Base-by-base conservation (phyloP, 2,113 vertebrate species). In the Cynopterus brachyotis region DNA sequence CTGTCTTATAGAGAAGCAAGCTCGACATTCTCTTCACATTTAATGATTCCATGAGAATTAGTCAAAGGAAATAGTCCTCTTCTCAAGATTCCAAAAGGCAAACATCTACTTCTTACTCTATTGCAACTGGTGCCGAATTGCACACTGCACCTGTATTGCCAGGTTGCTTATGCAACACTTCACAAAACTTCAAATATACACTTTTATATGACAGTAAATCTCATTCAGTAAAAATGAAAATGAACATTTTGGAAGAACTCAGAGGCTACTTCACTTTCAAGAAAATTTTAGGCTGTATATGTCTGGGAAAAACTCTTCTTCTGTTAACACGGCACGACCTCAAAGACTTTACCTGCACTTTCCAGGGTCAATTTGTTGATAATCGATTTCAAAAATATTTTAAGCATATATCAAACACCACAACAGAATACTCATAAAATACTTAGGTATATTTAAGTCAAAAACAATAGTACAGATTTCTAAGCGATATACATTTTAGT, bases 21-120 rank as follows among this genome's bases (percentile, higher is more conserved):
- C 15, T 94, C 67, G 85, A 86, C 55, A 45, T 75, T 88, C 67
- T 86, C 66, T 78, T 60, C 79, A 80, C 50, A 72, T 83, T 83
- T 94, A 94, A 78, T 76, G 70, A 93, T 84, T 87, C 86, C 47
- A 91, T 57, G 30, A 93, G 32, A 60, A 72, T 73, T 37, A 96
- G 47, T 91, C 64, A 91, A 79, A 86, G 35, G 75, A 55, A 95
- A 87, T 12, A 83, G 53, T 62, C 10, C 4, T n/a, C 37, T 75
- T 93, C 69, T 64, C 90, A 91, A 93, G 47, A 93, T 66, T 94
- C 62, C 67, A 66, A 96, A 83, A 92, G 69, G 64, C 75, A 95
- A 95, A 87, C 72, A 89, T 32, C 47, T 37, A 62, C 6, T 86
- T 73, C 89, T 72, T 50, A 76, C 40, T 79, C 12, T 83, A 47